Percentiles rank a stretch among this genome's conserved stretches.
Conservation (phyloP, 2,797 vertebrate species). For the Pangasius mekongensis region DNA sequence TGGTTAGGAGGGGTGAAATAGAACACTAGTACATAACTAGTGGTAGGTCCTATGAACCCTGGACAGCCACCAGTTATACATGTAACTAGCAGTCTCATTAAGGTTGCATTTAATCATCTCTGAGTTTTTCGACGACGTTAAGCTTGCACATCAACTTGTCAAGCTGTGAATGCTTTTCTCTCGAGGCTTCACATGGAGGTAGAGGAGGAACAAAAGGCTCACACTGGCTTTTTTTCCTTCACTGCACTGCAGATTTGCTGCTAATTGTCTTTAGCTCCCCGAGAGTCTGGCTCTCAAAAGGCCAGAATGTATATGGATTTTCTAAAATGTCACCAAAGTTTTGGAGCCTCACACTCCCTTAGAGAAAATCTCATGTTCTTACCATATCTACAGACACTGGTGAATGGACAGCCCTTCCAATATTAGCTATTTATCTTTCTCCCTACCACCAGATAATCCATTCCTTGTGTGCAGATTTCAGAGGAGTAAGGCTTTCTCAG, state of each 20-base stretch:
- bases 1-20: background rate
- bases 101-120: constrained; percentile 14
- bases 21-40: background rate
- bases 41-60: background rate
- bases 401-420: constrained; percentile 25
- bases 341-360: constrained; percentile 32
- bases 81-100: background rate
- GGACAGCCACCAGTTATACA: background rate
- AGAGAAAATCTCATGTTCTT: constrained; percentile 22
- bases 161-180: constrained; percentile 35
- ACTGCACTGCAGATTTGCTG: constrained; percentile 44
- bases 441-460: constrained; percentile 19
- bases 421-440: constrained; percentile 42
- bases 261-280: constrained; percentile 62
- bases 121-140: background rate
- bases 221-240: constrained; percentile 36
- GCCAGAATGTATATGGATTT: constrained; percentile 64
- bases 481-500: constrained; percentile 1
- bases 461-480: constrained; percentile 35
- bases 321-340: constrained; percentile 65
- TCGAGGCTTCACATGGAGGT: constrained; percentile 23
- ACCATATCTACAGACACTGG: constrained; percentile 11
- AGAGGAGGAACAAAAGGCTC: constrained; percentile 50
- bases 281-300: constrained; percentile 60
- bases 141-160: constrained; percentile 11